Evolutionary conservation across 2,797 vertebrate genomes (phyloP).

Genomic region (Macrochelys suwanniensis): DNA sequence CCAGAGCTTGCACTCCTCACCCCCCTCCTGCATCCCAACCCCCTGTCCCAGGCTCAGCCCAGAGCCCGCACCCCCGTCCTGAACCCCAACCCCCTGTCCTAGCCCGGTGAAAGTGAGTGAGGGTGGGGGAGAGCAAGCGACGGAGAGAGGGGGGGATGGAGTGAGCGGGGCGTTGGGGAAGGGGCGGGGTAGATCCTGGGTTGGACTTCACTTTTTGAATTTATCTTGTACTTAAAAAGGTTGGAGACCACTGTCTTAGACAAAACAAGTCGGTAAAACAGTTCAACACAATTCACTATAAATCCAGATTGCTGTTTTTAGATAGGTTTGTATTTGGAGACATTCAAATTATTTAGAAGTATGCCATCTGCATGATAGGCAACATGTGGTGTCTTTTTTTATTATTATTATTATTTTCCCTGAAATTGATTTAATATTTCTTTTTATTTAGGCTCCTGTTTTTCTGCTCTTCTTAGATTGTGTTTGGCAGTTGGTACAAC

Average conservation of each 20-base stretch:
- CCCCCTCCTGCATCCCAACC: no score
- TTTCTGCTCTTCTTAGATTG: conserved; percentile 91
- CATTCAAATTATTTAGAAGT: background rate
- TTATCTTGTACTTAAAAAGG: no score
- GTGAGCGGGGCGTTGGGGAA: no score
- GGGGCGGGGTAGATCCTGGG: no score
- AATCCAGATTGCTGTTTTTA: background rate
- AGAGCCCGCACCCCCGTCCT: no score
- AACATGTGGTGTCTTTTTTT: background rate
- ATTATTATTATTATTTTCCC: background rate
- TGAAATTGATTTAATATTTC: conserved; percentile 13
- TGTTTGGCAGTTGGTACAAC: conserved; percentile 89
- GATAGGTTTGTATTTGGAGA: background rate
- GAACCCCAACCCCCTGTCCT: no score
- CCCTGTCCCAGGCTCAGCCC: no score
- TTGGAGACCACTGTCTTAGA: background rate
- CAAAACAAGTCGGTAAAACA: background rate
- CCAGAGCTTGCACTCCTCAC: no score
- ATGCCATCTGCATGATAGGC: background rate
- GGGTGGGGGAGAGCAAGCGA: no score
- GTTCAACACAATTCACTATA: background rate
- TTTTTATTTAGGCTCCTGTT: conserved; percentile 83
- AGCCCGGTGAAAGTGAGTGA: no score
- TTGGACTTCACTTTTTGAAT: no score
- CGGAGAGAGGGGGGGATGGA: no score